These are phyloP conservation scores for Hyla sarda DNA, from an alignment of 2,113 vertebrate species.

Conservation along the genomic window DNA sequence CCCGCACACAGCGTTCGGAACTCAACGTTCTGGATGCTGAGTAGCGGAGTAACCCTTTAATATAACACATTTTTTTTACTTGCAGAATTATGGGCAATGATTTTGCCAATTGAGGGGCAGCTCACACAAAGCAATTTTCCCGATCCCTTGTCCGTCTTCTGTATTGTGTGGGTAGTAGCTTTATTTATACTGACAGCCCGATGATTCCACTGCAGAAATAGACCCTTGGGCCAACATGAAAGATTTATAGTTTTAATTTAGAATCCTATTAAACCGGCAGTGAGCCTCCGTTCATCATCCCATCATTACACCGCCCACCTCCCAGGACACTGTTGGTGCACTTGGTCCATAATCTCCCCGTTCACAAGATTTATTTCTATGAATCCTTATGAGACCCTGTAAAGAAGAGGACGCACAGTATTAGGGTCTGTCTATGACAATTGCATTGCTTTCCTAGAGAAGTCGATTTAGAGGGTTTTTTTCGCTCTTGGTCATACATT, in stretches of 20 bases:
- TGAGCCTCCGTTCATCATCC: not conserved
- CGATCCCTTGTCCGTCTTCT: not conserved
- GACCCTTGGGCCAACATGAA: conserved; percentile 4
- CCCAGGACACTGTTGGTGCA: not conserved
- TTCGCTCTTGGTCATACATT: not conserved
- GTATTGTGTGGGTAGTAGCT: not conserved
- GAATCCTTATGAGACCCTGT: not conserved
- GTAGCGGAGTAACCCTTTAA: too few species aligned
- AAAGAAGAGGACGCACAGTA: not conserved
- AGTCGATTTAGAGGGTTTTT: not conserved
- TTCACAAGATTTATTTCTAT: conserved; percentile 15
- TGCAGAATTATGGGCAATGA: not conserved
- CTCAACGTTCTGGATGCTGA: too few species aligned
- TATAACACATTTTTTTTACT: not conserved
- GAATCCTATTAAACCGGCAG: conserved; percentile 13
- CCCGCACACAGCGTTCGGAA: too few species aligned
- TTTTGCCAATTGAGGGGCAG: not conserved
- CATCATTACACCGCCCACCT: not conserved
- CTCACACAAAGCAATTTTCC: not conserved
- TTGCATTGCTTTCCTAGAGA: not conserved
- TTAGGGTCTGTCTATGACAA: not conserved
- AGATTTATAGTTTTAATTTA: conserved; percentile 29
- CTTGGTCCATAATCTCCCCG: not conserved
- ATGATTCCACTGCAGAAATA: conserved; percentile 9
- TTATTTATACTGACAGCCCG: not conserved